A percentile compares a stretch with the other conserved stretches of the same genome.
These are phyloP conservation scores for Coecobrya sp. DNA, from an alignment of 2,888 invertebrate genomes.

Conservation along the genomic window DNA sequence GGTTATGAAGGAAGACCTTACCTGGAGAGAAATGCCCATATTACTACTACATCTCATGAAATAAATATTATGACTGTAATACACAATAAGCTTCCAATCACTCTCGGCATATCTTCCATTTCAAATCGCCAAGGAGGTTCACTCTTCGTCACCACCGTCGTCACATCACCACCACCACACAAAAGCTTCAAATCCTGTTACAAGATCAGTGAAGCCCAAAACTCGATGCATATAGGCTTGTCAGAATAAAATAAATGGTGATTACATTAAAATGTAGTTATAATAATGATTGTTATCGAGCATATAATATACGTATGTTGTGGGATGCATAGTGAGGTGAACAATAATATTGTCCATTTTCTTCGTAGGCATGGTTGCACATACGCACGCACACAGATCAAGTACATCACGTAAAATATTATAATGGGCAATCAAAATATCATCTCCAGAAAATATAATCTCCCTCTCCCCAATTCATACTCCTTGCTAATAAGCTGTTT, in stretches of 20 bases:
- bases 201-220: too few relatives aligned
- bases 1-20: constrained; percentile 18
- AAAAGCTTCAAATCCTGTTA: too few relatives aligned
- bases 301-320: neutral
- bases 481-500: too few relatives aligned
- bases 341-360: neutral
- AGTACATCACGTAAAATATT: neutral
- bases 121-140: constrained; percentile 28
- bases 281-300: too few relatives aligned
- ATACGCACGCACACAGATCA: neutral
- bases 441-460: neutral
- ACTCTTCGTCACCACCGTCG: neutral
- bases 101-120: constrained; percentile 8
- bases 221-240: too few relatives aligned
- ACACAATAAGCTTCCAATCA: neutral
- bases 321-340: neutral
- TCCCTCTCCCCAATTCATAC: too few relatives aligned
- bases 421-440: neutral
- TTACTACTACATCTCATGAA: neutral
- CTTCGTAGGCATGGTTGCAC: neutral
- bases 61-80: neutral
- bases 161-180: neutral
- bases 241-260: too few relatives aligned
- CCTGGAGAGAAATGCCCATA: constrained; percentile 1
- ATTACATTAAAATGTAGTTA: too few relatives aligned